Percentiles rank a stretch among this genome's conserved stretches.
Conservation (phyloP, 2,888 invertebrate genomes). For the Phanerotoma sp. region DNA sequence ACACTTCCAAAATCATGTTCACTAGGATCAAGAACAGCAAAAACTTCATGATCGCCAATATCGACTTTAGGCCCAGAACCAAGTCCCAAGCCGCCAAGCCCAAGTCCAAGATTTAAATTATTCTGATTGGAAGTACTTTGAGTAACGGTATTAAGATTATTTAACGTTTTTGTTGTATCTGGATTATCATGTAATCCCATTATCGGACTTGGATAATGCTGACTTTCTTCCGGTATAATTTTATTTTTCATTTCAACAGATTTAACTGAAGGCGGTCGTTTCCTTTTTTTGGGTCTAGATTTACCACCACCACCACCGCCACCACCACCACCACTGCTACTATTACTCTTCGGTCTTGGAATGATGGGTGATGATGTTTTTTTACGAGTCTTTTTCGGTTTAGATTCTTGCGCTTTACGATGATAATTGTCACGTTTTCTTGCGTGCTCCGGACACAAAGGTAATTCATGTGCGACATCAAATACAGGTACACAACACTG, state of each 20-base stretch:
- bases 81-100: too few species aligned
- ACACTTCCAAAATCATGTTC: slow-evolving; percentile 77
- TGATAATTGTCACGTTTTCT: slow-evolving; percentile 83
- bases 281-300: slow-evolving; percentile 53
- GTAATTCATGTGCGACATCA: slow-evolving; percentile 76
- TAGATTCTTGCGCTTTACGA: slow-evolving; percentile 73
- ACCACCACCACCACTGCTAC: too few species aligned
- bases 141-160: slow-evolving; percentile 47
- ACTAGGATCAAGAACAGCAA: slow-evolving; percentile 59
- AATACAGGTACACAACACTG: slow-evolving; percentile 79
- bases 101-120: slow-evolving; percentile 47
- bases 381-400: slow-evolving; percentile 71
- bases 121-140: slow-evolving; percentile 45
- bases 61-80: slow-evolving; percentile 51
- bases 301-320: too few species aligned
- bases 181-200: slow-evolving; percentile 29
- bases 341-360: slow-evolving; percentile 59
- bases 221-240: slow-evolving; percentile 37
- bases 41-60: slow-evolving; percentile 54
- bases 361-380: slow-evolving; percentile 62
- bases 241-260: slow-evolving; percentile 41
- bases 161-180: slow-evolving; percentile 47
- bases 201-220: slow-evolving; percentile 33
- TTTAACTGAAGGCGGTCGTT: slow-evolving; percentile 45
- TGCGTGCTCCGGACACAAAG: slow-evolving; percentile 84